These are phyloP conservation scores for Nycticryphes semicollaris DNA, from an alignment of 2,113 vertebrate species.

Conservation along the genomic window DNA sequence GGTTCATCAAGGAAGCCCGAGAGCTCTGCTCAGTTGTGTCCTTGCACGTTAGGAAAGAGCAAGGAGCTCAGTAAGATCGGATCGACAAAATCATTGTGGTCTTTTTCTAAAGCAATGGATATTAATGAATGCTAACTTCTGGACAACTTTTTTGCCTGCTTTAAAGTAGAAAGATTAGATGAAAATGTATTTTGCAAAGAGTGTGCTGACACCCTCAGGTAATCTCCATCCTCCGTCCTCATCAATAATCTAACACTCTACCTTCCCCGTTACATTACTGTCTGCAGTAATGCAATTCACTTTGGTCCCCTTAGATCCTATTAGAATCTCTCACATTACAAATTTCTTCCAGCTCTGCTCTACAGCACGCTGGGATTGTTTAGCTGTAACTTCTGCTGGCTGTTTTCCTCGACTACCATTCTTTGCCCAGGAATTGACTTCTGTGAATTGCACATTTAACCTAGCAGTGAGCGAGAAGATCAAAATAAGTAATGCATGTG, in stretches of 20 bases:
- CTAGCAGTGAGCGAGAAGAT: neutral
- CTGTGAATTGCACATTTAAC: slow-evolving; percentile 41
- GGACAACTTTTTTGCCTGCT: neutral
- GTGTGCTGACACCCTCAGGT: slow-evolving; percentile 48
- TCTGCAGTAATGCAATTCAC: slow-evolving; percentile 57
- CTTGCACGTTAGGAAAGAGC: neutral
- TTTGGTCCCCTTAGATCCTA: slow-evolving; percentile 44
- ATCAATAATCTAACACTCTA: slow-evolving; percentile 54
- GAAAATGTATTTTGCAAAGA: slow-evolving; percentile 50
- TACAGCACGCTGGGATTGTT: neutral
- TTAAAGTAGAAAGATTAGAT: slow-evolving; percentile 40
- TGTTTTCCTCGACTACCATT: neutral
- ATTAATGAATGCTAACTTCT: slow-evolving; percentile 34
- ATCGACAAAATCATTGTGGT: neutral
- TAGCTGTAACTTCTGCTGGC: slow-evolving; percentile 36
- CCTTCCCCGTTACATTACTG: neutral
- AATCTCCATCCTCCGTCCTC: slow-evolving; percentile 54
- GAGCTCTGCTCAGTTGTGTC: neutral
- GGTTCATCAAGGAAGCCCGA: neutral
- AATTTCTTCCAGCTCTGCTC: slow-evolving; percentile 33
- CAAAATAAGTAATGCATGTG: slow-evolving; percentile 5
- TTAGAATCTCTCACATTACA: slow-evolving; percentile 39
- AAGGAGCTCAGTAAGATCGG: neutral
- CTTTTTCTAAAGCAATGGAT: neutral
- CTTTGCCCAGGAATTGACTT: slow-evolving; percentile 13